Evolutionary conservation across 1,140 invertebrate genomes (phyloP).

Genomic region (Lycorma delicatula): DNA sequence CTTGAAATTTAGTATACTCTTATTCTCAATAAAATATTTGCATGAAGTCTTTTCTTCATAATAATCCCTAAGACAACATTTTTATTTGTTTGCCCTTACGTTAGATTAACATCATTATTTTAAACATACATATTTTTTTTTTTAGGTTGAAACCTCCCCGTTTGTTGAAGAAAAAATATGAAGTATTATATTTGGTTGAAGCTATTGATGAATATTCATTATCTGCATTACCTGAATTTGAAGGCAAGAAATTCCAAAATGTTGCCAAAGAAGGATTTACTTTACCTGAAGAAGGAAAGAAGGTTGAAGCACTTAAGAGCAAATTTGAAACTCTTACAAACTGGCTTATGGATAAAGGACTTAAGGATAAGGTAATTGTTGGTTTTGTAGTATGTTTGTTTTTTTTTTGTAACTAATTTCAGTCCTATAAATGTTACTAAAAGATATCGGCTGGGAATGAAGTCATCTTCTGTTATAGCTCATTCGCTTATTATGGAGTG

Average conservation of each 20-base stretch:
- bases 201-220: conserved; percentile 98
- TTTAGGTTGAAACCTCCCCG: conserved; percentile 79
- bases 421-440: too few species aligned
- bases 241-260: conserved; percentile 99
- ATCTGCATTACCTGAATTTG: conserved; percentile 95
- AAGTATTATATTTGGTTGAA: conserved; percentile 92
- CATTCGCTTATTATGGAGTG: too few species aligned
- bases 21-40: too few species aligned
- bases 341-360: conserved; percentile 79
- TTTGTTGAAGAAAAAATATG: conserved; percentile 87
- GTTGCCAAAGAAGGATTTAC: conserved; percentile 97
- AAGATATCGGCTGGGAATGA: too few species aligned
- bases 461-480: too few species aligned
- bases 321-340: conserved; percentile 84
- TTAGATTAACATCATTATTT: not conserved
- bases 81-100: too few species aligned
- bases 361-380: conserved; percentile 83
- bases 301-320: conserved; percentile 67
- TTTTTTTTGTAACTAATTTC: too few species aligned
- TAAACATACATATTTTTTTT: conserved; percentile 13
- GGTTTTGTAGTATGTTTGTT: too few species aligned
- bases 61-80: too few species aligned
- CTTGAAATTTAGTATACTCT: too few species aligned
- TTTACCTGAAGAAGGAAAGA: conserved; percentile 74
- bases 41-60: too few species aligned